Evolutionary conservation across 2,113 vertebrate species (phyloP).

Genomic region (Helogale parvula): DNA sequence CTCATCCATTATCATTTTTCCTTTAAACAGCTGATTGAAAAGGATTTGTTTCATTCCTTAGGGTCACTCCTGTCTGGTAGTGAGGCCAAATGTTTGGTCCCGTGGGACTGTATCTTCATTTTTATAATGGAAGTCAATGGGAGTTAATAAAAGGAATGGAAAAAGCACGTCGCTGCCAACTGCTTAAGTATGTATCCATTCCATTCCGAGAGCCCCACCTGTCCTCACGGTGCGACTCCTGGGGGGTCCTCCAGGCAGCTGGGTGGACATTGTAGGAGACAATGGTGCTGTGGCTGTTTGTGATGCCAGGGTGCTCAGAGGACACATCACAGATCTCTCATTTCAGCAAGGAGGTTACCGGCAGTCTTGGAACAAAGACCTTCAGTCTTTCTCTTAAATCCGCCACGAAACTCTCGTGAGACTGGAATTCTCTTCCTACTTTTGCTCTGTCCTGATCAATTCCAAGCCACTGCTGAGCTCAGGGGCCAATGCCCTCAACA

Average conservation of each 20-base stretch:
- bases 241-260: conserved; percentile 41
- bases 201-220: conserved; percentile 42
- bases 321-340: not conserved
- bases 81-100: conserved; percentile 67
- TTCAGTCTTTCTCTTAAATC: not conserved
- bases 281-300: not conserved
- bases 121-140: conserved; percentile 75
- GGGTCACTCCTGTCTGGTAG: conserved; percentile 64
- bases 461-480: not conserved
- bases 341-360: not conserved
- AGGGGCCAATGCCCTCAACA: not conserved
- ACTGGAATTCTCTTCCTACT: not conserved
- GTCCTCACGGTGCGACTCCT: not conserved
- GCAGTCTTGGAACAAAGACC: not conserved
- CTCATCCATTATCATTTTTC: conserved; percentile 60
- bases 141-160: conserved; percentile 79
- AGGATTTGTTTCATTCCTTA: conserved; percentile 41
- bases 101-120: conserved; percentile 68
- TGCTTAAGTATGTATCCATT: conserved; percentile 6
- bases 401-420: not conserved
- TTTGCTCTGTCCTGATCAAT: not conserved
- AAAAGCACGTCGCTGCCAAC: conserved; percentile 53
- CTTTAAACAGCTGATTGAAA: conserved; percentile 69
- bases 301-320: no score
- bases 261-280: not conserved